Percentiles rank a stretch among this genome's conserved stretches.
Evolutionary conservation across 2,113 vertebrate species (phyloP).

Genomic region (Regulus satrapa): DNA sequence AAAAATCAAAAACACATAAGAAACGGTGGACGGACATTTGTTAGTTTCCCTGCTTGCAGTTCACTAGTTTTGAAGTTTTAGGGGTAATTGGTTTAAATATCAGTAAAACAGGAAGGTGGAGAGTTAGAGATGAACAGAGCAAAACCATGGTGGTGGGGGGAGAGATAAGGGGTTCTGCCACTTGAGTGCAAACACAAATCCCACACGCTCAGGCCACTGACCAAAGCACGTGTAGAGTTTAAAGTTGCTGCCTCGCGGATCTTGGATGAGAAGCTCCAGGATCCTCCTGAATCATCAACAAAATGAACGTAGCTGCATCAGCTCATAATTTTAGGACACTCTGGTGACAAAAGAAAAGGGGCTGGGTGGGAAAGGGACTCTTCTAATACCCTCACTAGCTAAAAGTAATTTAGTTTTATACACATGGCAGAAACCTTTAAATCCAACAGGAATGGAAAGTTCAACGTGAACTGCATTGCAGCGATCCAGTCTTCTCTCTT

Average conservation of each 20-base stretch:
- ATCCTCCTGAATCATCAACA: constrained; percentile 41
- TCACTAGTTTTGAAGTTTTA: constrained; percentile 70
- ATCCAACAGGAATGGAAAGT: constrained; percentile 69
- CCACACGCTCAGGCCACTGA: constrained; percentile 6
- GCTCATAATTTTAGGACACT: constrained; percentile 21
- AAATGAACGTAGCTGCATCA: constrained; percentile 25
- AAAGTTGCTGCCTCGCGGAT: constrained; percentile 42
- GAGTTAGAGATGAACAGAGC: constrained; percentile 58
- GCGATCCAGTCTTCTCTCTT: constrained; percentile 77
- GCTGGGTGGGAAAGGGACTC: not conserved
- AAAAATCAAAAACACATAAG: constrained; percentile 72
- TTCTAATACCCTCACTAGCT: constrained; percentile 19
- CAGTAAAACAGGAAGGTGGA: constrained; percentile 57
- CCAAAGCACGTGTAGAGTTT: not conserved
- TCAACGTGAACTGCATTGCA: constrained; percentile 79
- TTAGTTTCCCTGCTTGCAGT: constrained; percentile 79
- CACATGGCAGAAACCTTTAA: constrained; percentile 64
- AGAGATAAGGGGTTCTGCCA: constrained; percentile 62
- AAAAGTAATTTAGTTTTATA: constrained; percentile 49
- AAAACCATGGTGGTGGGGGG: constrained; percentile 2
- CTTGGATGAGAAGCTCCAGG: constrained; percentile 41
- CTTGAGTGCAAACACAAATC: constrained; percentile 50
- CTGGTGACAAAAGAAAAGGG: constrained; percentile 28
- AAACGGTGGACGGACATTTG: constrained; percentile 86
- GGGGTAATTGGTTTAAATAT: constrained; percentile 62